Evolutionary conservation across 2,113 vertebrate genomes (phyloP).

Genomic region (Serinus canaria): DNA sequence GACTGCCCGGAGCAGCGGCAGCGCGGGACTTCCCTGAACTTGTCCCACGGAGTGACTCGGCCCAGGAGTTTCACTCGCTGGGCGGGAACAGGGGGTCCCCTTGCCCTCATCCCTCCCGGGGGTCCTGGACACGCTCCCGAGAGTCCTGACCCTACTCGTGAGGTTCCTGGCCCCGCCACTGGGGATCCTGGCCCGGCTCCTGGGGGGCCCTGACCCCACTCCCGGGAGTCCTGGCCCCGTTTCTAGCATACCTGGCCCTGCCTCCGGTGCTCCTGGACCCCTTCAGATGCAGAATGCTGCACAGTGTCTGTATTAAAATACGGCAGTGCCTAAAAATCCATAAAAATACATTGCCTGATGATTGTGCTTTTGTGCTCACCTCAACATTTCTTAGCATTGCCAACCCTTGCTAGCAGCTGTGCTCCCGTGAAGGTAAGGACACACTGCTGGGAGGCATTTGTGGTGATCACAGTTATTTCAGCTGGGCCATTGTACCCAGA

Average conservation of each 20-base stretch:
- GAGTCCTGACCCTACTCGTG: background rate
- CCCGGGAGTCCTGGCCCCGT: background rate
- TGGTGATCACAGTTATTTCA: background rate
- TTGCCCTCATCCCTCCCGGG: background rate
- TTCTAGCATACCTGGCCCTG: background rate
- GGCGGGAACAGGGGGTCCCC: no score
- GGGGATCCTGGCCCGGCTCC: background rate
- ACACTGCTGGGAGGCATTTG: accelerated
- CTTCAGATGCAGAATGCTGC: no score
- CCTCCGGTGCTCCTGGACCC: no score
- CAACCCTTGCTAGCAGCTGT: no score
- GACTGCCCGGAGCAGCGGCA: background rate
- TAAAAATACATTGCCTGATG: background rate
- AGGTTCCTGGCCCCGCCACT: background rate
- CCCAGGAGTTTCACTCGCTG: background rate
- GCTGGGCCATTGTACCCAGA: background rate
- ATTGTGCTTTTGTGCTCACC: background rate
- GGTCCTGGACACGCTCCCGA: background rate
- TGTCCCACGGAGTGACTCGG: background rate
- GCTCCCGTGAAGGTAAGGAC: background rate
- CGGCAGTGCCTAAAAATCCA: background rate
- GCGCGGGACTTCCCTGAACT: background rate
- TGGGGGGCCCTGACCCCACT: background rate
- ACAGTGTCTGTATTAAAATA: background rate
- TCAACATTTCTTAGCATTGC: background rate